phyloP scores from a whole-genome alignment of 2,888 invertebrate species.

The Sesia bembeciformis region DNA sequence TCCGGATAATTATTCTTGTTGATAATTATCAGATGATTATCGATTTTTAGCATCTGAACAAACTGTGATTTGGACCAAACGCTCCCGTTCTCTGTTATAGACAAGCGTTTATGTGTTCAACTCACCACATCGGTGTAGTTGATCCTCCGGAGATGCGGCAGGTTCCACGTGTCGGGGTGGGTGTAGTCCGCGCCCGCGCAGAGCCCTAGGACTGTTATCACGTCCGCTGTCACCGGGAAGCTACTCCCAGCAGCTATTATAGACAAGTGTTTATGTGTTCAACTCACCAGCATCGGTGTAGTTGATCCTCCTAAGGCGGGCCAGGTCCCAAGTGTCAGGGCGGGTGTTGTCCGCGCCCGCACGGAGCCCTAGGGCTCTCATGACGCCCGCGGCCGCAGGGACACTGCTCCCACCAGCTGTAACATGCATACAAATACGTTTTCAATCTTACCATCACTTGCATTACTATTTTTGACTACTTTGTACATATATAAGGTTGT shows the following conservation, averaged over 20 bases:
- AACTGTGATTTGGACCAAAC: background rate
- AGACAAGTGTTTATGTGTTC: background rate
- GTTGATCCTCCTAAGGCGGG: slow-evolving; percentile 25
- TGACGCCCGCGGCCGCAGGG: slow-evolving; percentile 35
- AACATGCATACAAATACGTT: too few relatives aligned
- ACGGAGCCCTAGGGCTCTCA: slow-evolving; percentile 31
- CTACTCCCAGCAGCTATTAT: too few relatives aligned
- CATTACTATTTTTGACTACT: too few relatives aligned
- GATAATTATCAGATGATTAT: too few relatives aligned
- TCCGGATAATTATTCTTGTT: too few relatives aligned
- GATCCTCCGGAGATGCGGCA: slow-evolving; percentile 28
- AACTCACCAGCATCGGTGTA: slow-evolving; percentile 25
- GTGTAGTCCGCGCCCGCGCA: slow-evolving; percentile 2
- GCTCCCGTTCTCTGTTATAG: too few relatives aligned
- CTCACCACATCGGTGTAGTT: slow-evolving; percentile 24
- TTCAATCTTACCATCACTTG: too few relatives aligned
- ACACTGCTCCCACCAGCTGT: slow-evolving; percentile 28
- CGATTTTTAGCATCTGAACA: too few relatives aligned
- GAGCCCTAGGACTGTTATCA: too few relatives aligned
- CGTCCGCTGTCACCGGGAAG: too few relatives aligned
- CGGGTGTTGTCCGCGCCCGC: slow-evolving; percentile 8
- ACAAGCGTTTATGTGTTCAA: background rate
- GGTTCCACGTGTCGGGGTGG: slow-evolving; percentile 31
- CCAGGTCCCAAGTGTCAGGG: slow-evolving; percentile 34
- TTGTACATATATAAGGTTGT: too few relatives aligned